Evolutionary conservation across 2,113 vertebrate genomes (phyloP).

Genomic region (Pandion haliaetus): DNA sequence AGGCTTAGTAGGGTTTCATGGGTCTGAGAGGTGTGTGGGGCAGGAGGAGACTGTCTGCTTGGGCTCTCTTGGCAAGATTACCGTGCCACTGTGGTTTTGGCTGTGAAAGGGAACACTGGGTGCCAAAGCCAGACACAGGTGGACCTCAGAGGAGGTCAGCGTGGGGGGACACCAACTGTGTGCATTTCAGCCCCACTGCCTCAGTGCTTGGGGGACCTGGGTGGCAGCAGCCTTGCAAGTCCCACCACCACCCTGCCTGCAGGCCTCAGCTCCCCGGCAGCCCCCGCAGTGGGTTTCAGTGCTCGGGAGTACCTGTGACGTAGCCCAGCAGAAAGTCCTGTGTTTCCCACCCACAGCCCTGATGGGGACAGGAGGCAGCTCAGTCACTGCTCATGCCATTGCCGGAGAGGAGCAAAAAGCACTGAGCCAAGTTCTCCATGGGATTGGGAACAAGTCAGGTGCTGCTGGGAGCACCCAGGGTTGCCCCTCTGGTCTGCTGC

Average conservation of each 20-base stretch:
- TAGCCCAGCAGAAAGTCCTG: neutral
- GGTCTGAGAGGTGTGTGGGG: too few species aligned
- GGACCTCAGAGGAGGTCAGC: neutral
- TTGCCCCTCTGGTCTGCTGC: neutral
- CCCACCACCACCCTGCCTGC: neutral
- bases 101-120: neutral
- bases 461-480: neutral
- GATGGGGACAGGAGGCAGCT: neutral
- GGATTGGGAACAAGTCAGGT: neutral
- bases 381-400: accelerated
- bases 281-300: neutral
- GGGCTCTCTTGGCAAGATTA: neutral
- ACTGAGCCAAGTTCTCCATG: neutral
- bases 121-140: neutral
- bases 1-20: neutral
- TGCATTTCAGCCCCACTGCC: neutral
- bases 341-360: neutral
- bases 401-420: neutral
- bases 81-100: neutral
- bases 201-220: neutral
- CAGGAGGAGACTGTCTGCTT: neutral
- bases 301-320: neutral
- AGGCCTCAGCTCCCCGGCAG: neutral
- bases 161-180: too few species aligned
- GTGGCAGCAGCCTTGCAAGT: neutral